Evolutionary conservation across 2,797 vertebrate genomes (phyloP).

Genomic region (Pangasius macronema): DNA sequence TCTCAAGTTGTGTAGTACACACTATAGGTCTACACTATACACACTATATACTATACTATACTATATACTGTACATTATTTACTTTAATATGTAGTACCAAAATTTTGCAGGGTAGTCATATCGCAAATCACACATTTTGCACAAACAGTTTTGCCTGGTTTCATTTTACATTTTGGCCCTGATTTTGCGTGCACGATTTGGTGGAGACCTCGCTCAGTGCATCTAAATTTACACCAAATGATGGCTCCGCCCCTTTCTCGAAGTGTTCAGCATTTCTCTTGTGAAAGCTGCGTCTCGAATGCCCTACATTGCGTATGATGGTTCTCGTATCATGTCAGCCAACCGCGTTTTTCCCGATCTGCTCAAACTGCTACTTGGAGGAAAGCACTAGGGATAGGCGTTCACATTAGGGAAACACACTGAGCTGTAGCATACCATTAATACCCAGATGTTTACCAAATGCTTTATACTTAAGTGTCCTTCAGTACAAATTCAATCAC

Average conservation of each 20-base stretch:
- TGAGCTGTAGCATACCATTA: too few species aligned
- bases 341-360: too few species aligned
- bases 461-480: too few species aligned
- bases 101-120: background rate
- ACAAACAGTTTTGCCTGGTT: background rate
- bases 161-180: background rate
- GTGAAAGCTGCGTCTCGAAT: background rate
- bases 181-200: background rate
- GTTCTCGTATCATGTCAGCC: background rate
- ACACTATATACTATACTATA: background rate
- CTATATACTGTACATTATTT: background rate
- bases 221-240: background rate
- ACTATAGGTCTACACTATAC: background rate
- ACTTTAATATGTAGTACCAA: background rate
- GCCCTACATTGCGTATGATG: background rate
- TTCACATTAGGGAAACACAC: too few species aligned
- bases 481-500: too few species aligned
- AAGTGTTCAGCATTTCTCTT: background rate
- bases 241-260: background rate
- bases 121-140: background rate
- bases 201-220: background rate
- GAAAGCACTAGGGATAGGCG: too few species aligned
- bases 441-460: too few species aligned
- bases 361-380: too few species aligned
- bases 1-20: background rate